Evolutionary conservation across 2,888 invertebrate species (phyloP), one percentile per base, ranked within the genome.

Genomic region (Euplexia lucipara): DNA sequence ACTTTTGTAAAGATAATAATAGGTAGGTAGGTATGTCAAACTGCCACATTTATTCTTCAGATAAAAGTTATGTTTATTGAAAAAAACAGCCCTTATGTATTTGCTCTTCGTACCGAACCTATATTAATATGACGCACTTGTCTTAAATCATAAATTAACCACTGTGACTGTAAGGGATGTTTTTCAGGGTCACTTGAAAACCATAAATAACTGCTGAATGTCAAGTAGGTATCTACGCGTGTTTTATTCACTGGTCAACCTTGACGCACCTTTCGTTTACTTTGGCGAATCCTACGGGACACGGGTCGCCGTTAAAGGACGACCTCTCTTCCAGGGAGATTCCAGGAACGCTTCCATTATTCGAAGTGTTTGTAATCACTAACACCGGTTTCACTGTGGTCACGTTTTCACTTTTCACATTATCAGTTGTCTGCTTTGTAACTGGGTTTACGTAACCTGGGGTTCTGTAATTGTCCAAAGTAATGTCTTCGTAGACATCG

Each of bases 241-340:
- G 9, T 30, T 42, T 49, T 41, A 22, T 18, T 57, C 32, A 56
- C 73, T 81, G 81, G 57, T 88, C 88, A 26, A 70, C 73, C 52
- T 78, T 71, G 10, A 90, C 87, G 79, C 92, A 92, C 67, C 83
- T 78, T 16, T 86, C 91, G 60, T 89, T 87, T n/a, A 91, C 70
- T 78, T 78, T 89, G 6, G 85, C 83, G 22, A 78, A 84, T 7
- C 90, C 92, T 0, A 84, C 78, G 0, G 92, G 88, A 65, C 92
- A 92, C 20, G 80, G 77, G 58, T 91, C 90, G 4, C 88, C 92
- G 12, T 79, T 83, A 64, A 92, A 92, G 2, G 85, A 85, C 7
- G 90, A 81, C 35, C 92, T 78, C 39, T 89, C 87, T 61, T 84
- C 88, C 2, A 91, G 53, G 39, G 79, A 81, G 12, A 89, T 78